Evolutionary conservation across 2,888 invertebrate genomes (phyloP).

Genomic region (Melitaea athalia): DNA sequence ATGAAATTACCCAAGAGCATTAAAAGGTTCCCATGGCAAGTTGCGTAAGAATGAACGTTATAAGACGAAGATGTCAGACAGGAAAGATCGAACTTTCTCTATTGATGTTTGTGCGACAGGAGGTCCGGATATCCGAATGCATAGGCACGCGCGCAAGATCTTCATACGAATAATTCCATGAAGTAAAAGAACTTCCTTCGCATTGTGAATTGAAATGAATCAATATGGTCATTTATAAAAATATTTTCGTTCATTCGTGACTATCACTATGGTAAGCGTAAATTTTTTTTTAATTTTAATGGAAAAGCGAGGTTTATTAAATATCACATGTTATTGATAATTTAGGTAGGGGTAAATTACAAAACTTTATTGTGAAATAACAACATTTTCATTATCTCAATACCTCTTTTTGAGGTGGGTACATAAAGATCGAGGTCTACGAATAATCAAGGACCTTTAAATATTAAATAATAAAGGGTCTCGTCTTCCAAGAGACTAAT

Average conservation of each 20-base stretch:
- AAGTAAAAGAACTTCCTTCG: conserved; percentile 34
- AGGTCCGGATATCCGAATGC: conserved; percentile 38
- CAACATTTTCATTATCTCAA: no score
- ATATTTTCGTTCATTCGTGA: background rate
- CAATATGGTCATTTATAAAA: conserved; percentile 16
- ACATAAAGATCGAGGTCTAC: background rate
- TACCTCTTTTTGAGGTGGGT: no score
- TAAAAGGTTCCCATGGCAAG: conserved; percentile 30
- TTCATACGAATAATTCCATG: conserved; percentile 30
- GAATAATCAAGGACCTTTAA: background rate
- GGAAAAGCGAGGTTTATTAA: no score
- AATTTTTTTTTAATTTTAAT: background rate
- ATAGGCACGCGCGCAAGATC: conserved; percentile 31
- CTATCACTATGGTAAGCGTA: background rate
- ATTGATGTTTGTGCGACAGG: conserved; percentile 39
- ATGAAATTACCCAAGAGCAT: conserved; percentile 21
- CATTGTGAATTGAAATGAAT: conserved; percentile 21
- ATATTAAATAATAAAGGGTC: conserved; percentile 44
- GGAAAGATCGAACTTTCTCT: conserved; percentile 52
- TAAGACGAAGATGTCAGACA: conserved; percentile 27
- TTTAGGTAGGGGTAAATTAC: no score
- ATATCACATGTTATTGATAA: no score
- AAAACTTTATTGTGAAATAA: no score
- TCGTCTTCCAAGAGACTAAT: conserved; percentile 52
- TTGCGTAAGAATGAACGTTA: conserved; percentile 29